These are phyloP conservation scores for Sula dactylatra DNA, from an alignment of 2,113 vertebrate genomes.

Conservation along the genomic window DNA sequence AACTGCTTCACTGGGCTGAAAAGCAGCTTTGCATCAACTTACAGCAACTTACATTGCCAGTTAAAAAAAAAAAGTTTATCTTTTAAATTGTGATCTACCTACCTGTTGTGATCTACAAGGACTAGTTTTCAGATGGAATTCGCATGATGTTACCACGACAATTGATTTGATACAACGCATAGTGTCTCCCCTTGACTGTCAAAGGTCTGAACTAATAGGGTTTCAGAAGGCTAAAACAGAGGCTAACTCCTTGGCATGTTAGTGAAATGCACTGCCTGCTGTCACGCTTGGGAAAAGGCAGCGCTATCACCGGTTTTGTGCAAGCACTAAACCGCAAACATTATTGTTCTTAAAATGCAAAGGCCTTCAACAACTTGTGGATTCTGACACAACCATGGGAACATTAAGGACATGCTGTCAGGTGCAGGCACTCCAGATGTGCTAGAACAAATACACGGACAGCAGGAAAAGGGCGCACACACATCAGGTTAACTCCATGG, in stretches of 20 bases:
- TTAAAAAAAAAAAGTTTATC: not conserved
- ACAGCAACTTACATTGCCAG: not conserved
- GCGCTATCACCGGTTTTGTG: accelerated
- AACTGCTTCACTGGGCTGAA: not conserved
- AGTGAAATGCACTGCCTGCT: not conserved
- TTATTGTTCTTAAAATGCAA: not conserved
- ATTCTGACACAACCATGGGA: not conserved
- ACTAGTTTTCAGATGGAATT: not conserved
- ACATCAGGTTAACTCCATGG: not conserved
- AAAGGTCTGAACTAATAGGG: not conserved
- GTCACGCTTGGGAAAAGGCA: not conserved
- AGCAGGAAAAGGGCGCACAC: not conserved
- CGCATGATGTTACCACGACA: not conserved
- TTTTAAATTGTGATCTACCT: not conserved
- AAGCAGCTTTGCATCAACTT: not conserved
- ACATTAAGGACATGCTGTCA: not conserved
- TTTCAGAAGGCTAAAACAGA: not conserved
- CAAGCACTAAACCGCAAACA: not conserved
- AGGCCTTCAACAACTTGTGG: not conserved
- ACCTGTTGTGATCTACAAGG: not conserved
- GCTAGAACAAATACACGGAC: not conserved
- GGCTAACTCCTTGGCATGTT: not conserved
- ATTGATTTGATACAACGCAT: not conserved
- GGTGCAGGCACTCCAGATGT: not conserved
- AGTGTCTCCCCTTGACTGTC: not conserved